Base-by-base conservation (phyloP, 2,113 vertebrate species). In the Microcebus murinus region DNA sequence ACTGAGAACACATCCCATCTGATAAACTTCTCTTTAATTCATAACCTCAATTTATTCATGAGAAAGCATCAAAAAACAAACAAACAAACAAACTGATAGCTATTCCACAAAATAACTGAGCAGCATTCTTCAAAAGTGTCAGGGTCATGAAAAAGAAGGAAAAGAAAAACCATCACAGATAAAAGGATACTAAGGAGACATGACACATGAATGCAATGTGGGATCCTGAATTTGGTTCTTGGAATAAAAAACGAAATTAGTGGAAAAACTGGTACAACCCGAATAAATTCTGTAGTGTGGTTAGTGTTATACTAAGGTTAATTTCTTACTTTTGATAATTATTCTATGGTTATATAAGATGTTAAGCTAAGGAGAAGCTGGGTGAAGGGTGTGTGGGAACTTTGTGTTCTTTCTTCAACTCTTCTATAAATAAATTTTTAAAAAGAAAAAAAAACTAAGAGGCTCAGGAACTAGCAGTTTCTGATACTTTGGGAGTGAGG, bases 271-370 rank as follows among this genome's bases (percentile, higher is more conserved):
- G 29, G 42, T 70, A 80, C 94, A 85, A 94, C 59, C 25, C n/a
- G 39, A 65, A 90, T 42, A 85, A 90, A 81, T 92, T 86, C 21
- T 65, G 23, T 10, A 77, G 21, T 42, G 21, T 48, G 71, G 52
- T 79, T 85, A 79, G n/a, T 20, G 63, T 20, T 42, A 55, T 73
- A 48, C 52, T 65, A 88, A 73, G 3, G 20, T 87, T 88, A 83
- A 90, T 95, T 91, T 95, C 90, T 74, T 73, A 85, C 57, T 86
- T 89, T 45, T 93, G 17, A 21, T 63, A 74, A 86, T 8, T 39
- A 4, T 25, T 71, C 67, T 34, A 67, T 27, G 7, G 10, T 85
- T 68, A 85, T 6, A n/a, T 52, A 91, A 71, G 18, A 84, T 23
- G 17, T 77, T 77, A 92, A 36, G 23, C n/a, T 70, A 92, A 55